phyloP scores from a whole-genome alignment of 2,797 vertebrate species.

The Tarsius wallacei region DNA sequence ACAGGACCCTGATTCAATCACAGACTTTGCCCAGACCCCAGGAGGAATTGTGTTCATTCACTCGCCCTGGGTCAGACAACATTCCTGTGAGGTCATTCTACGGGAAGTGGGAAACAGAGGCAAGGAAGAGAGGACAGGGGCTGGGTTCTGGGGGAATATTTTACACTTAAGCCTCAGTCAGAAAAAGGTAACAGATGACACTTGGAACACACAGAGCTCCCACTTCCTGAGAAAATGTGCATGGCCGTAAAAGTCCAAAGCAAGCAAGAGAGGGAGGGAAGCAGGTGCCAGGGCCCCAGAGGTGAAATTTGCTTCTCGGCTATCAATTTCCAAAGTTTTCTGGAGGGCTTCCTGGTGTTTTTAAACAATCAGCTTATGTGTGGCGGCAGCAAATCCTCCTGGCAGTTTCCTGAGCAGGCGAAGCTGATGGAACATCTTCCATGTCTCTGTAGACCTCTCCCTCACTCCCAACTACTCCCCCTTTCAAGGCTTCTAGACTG shows the following conservation, averaged over 20 bases:
- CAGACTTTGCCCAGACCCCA: background rate
- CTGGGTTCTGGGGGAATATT: background rate
- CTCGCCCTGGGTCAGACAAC: background rate
- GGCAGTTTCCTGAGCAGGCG: background rate
- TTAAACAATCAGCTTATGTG: slow-evolving; percentile 36
- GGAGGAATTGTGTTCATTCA: background rate
- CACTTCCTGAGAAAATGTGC: background rate
- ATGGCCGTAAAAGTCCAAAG: slow-evolving; percentile 62
- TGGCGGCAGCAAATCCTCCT: slow-evolving; percentile 55
- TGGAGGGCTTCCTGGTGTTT: background rate
- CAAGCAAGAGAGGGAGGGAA: background rate
- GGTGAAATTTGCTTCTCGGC: slow-evolving; percentile 57
- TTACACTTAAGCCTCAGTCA: background rate
- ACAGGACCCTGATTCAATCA: background rate
- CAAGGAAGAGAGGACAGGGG: background rate
- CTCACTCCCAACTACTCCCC: no score
- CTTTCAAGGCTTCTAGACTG: background rate
- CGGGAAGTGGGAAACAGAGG: background rate
- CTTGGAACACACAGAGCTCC: background rate
- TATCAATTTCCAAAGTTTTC: slow-evolving; percentile 51
- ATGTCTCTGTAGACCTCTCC: background rate
- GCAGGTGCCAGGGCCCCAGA: background rate
- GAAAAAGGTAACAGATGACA: background rate
- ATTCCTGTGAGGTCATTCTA: background rate
- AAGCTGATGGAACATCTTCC: background rate